Evolutionary conservation across 1,140 invertebrate species (phyloP).

Genomic region (Odontomachus brunneus): DNA sequence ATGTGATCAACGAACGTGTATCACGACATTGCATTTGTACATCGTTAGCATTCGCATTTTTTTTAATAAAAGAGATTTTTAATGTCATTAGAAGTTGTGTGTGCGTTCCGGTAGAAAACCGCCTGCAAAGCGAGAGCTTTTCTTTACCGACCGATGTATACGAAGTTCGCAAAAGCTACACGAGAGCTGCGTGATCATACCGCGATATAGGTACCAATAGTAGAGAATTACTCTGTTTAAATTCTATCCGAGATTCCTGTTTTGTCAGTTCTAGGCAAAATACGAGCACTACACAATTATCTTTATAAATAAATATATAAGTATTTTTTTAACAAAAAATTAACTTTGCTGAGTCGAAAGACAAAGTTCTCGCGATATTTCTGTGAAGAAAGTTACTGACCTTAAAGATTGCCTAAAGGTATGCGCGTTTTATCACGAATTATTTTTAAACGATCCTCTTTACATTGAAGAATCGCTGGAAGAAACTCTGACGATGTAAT

Average conservation of each 20-base stretch:
- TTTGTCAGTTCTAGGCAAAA: slow-evolving; percentile 33
- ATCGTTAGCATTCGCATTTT: background rate
- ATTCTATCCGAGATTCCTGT: background rate
- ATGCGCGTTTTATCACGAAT: too few relatives aligned
- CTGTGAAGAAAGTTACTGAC: too few relatives aligned
- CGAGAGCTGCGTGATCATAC: background rate
- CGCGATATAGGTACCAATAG: background rate
- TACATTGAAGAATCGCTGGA: slow-evolving; percentile 24
- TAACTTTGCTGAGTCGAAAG: background rate
- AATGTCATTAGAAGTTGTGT: background rate
- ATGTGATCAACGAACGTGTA: background rate
- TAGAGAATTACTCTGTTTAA: background rate
- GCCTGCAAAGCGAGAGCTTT: background rate
- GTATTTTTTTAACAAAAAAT: background rate
- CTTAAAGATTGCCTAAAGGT: too few relatives aligned
- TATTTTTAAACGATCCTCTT: background rate
- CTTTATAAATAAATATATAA: background rate
- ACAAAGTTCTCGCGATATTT: too few relatives aligned
- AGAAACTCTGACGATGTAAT: slow-evolving; percentile 21
- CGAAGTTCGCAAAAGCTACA: slow-evolving; percentile 4
- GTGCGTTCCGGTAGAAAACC: too few relatives aligned
- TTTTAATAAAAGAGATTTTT: background rate
- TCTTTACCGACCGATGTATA: slow-evolving; percentile 32
- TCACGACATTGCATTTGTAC: background rate
- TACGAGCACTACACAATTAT: slow-evolving; percentile 11